Evolutionary conservation across 2,888 invertebrate genomes (phyloP).

Genomic region (Apamea crenata): DNA sequence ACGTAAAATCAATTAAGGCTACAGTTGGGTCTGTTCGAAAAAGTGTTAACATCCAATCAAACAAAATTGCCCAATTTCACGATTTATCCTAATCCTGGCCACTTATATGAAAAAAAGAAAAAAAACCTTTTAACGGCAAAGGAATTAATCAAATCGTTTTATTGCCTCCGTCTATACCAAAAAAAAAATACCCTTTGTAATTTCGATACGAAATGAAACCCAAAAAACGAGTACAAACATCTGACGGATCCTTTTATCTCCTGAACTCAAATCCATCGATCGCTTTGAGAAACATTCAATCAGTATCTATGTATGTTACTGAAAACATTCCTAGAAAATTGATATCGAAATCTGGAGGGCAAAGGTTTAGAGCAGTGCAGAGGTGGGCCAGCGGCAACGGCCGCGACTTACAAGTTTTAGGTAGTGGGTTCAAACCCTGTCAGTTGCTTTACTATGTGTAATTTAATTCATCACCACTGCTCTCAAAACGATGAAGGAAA

Average conservation of each 20-base stretch:
- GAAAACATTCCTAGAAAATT: conserved; percentile 15
- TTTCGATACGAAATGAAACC: conserved; percentile 43
- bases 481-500: neutral
- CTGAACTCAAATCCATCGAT: conserved; percentile 17
- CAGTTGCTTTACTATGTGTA: neutral
- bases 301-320: conserved; percentile 11
- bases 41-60: conserved; percentile 15
- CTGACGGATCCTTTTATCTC: conserved; percentile 46
- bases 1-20: neutral
- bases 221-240: conserved; percentile 42
- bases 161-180: conserved; percentile 31
- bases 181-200: conserved; percentile 47
- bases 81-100: neutral
- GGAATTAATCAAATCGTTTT: conserved; percentile 50
- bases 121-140: conserved; percentile 16
- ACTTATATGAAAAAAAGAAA: conserved; percentile 9
- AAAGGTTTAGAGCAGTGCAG: neutral
- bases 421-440: neutral
- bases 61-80: conserved; percentile 9
- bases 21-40: neutral
- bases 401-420: neutral
- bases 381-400: neutral
- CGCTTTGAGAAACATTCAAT: conserved; percentile 24
- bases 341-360: neutral
- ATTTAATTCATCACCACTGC: neutral